A percentile compares a stretch with the other conserved stretches of the same genome.
These are phyloP conservation scores for Amphipyra tragopoginis DNA, from an alignment of 2,888 invertebrate genomes.

Conservation along the genomic window DNA sequence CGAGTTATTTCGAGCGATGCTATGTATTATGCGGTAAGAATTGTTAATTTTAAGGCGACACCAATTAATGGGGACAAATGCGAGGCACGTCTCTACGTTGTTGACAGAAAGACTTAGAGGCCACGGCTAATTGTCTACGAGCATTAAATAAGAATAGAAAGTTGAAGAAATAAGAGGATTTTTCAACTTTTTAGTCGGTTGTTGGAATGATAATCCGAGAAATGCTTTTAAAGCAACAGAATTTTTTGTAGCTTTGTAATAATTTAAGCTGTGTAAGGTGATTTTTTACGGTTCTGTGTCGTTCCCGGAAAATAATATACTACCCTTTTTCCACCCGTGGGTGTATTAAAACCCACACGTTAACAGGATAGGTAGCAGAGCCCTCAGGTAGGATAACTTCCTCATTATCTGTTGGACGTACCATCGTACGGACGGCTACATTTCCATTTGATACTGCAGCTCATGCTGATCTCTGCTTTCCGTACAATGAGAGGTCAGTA, in stretches of 20 bases:
- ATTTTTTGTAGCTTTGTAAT: constrained; percentile 10
- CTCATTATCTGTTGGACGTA: too few relatives aligned
- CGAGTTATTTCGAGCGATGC: constrained; percentile 9
- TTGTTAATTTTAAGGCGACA: constrained; percentile 37
- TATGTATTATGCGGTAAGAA: constrained; percentile 34
- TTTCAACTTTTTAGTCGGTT: constrained; percentile 12
- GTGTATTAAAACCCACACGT: too few relatives aligned
- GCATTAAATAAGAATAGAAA: constrained; percentile 29
- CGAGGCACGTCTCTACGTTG: constrained; percentile 46
- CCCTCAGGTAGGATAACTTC: too few relatives aligned
- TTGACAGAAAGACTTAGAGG: constrained; percentile 46
- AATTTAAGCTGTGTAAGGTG: constrained; percentile 8
- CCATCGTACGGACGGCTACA: too few relatives aligned
- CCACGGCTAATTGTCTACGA: constrained; percentile 37
- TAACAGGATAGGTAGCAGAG: too few relatives aligned
- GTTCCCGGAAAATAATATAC: too few relatives aligned
- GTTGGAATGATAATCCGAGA: constrained; percentile 28
- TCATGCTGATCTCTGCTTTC: too few relatives aligned
- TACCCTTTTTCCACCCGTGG: too few relatives aligned
- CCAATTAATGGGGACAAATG: constrained; percentile 43
- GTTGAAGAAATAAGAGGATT: constrained; percentile 28
- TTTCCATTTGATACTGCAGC: too few relatives aligned
- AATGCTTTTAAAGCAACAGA: constrained; percentile 15
- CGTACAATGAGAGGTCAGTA: too few relatives aligned
- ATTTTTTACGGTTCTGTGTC: too few relatives aligned